A percentile compares a stretch with the other conserved stretches of the same genome.
Evolutionary conservation across 2,113 vertebrate species (phyloP).

Genomic region (Microtus richardsoni): DNA sequence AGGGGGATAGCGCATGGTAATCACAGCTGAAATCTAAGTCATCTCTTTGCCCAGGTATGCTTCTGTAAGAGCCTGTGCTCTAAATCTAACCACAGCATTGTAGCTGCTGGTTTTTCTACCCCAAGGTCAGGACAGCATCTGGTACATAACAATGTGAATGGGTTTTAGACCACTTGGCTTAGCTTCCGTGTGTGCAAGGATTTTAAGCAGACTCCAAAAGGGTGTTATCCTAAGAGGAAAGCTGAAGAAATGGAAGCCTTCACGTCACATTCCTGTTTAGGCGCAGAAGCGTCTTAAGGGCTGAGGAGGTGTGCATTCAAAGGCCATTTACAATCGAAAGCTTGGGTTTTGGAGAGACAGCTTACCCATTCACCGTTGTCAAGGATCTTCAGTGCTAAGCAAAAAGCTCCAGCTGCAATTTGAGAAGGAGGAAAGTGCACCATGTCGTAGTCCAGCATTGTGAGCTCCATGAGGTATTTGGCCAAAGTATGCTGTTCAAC

Average conservation of each 20-base stretch:
- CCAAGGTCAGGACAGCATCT: background rate
- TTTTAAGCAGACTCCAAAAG: background rate
- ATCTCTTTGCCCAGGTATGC: background rate
- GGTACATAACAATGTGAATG: background rate
- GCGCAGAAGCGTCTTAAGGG: background rate
- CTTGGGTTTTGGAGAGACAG: background rate
- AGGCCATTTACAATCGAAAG: background rate
- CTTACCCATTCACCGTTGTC: conserved; percentile 90
- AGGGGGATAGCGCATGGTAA: background rate
- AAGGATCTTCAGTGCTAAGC: conserved; percentile 90
- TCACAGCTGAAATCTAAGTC: background rate
- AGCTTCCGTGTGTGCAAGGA: background rate
- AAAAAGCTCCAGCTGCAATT: conserved; percentile 90
- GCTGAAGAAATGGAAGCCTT: background rate
- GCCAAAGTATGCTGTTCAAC: conserved; percentile 89
- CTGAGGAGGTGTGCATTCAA: background rate
- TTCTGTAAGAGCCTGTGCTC: conserved; percentile 9
- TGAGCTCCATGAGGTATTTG: conserved; percentile 93
- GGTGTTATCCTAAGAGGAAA: background rate
- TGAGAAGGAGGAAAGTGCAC: conserved; percentile 91
- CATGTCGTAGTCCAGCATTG: conserved; percentile 93
- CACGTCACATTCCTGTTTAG: background rate
- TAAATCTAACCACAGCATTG: background rate
- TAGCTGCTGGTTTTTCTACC: background rate
- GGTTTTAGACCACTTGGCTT: background rate